Evolutionary conservation across 2,888 invertebrate genomes (phyloP), one percentile per base, ranked within the genome.

Genomic region (Hydropsyche betteni): DNA sequence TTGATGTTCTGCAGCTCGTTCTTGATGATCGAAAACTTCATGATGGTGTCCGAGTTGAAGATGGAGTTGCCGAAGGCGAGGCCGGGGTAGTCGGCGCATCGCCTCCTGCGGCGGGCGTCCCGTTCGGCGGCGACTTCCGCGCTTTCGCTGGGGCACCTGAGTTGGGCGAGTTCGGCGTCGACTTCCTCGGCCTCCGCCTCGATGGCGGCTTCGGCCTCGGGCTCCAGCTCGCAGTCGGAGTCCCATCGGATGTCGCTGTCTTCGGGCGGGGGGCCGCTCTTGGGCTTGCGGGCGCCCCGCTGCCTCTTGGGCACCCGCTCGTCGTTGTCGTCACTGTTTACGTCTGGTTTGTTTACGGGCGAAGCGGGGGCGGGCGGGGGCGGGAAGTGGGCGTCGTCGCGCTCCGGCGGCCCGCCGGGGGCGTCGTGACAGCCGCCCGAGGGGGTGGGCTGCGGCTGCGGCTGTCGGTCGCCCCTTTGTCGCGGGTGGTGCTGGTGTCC

Each of bases 1-100:
- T 96, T 95, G 85, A 98, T 96, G 88, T 98, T 98, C 89, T 97
- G 97, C 84, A 98, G 90, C 89, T 98, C 98, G 86, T 98, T 98
- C 85, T 93, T 93, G 84, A 98, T 98, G 81, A 98, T 93, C 85
- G 94, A 95, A 86, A 98, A 97, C 88, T 97, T 98, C 94, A 98
- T 97, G 92, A 98, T 93, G 8, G 98, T 97, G 84, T 97, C 97
- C 75, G 97, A 97, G 83, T 96, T 96, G 87, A 97, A 97, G 83
- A 96, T 94, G 79, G 96, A 96, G 81, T 94, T 92, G 72, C 95
- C 96, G 83, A 97, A 95, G 1, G 96, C 96, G 76, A 97, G 86
- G 38, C 97, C 97, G 0, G 96, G 97, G 86, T 97, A 97, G 84
- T 96, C 96, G 55, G 95, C 93, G 85, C 96, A 96, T 85, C 95